phyloP scores from a whole-genome alignment of 2,797 vertebrate genomes.

The Leucoraja ocellata region DNA sequence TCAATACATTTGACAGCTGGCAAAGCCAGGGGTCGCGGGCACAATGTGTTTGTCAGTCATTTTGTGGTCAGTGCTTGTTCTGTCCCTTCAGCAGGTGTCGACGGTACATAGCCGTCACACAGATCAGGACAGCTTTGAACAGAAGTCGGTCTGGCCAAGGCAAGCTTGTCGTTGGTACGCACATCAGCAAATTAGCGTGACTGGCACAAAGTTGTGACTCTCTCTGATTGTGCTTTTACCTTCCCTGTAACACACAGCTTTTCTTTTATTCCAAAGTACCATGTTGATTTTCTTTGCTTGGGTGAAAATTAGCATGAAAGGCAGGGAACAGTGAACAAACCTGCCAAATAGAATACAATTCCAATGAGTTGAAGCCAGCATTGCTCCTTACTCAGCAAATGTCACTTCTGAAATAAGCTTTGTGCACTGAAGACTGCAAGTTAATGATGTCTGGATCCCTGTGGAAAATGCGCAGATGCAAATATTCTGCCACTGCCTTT shows the following conservation, averaged over 20 bases:
- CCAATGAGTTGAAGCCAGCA: too few relatives aligned
- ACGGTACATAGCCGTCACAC: too few relatives aligned
- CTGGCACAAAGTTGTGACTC: too few relatives aligned
- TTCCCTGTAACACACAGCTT: background rate
- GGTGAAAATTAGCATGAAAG: background rate
- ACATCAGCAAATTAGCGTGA: too few relatives aligned
- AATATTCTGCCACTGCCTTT: background rate
- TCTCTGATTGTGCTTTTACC: background rate
- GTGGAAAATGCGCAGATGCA: background rate
- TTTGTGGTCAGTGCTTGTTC: too few relatives aligned
- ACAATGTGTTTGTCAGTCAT: too few relatives aligned
- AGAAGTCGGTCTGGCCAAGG: too few relatives aligned
- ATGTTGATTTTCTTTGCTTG: background rate
- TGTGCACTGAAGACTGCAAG: background rate
- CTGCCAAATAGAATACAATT: background rate
- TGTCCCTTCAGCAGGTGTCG: too few relatives aligned
- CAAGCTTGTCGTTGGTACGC: too few relatives aligned
- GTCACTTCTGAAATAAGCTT: background rate
- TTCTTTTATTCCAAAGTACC: background rate
- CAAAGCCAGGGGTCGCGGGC: too few relatives aligned
- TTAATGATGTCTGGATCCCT: background rate
- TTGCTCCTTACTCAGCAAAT: background rate
- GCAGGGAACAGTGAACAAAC: background rate
- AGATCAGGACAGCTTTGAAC: too few relatives aligned
- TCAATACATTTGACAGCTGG: too few relatives aligned